phyloP scores from a whole-genome alignment of 2,888 invertebrate genomes.

The Aporophyla nigra region DNA sequence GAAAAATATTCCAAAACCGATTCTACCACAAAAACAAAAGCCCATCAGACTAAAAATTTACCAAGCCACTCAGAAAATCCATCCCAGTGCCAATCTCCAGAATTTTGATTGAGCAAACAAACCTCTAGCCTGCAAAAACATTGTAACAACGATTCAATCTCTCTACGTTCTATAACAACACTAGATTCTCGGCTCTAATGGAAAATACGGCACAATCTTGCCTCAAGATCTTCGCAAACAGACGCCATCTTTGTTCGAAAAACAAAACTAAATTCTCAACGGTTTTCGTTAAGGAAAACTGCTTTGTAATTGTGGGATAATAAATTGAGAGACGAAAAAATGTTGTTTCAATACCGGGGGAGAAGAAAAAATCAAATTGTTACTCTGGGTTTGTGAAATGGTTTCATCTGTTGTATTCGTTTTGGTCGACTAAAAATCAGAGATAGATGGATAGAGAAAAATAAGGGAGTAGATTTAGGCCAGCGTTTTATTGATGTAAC shows the following conservation, averaged over 20 bases:
- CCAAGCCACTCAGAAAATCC: conserved; percentile 59
- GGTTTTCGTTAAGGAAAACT: conserved; percentile 74
- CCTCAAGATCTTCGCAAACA: conserved; percentile 82
- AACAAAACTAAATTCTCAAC: conserved; percentile 74
- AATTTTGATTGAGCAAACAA: conserved; percentile 82
- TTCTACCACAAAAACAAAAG: conserved; percentile 16
- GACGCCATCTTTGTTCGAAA: conserved; percentile 76
- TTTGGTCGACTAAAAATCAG: not conserved
- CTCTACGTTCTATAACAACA: conserved; percentile 79
- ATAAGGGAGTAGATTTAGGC: not conserved
- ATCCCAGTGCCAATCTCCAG: conserved; percentile 68
- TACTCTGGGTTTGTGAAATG: conserved; percentile 29
- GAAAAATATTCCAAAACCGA: not conserved
- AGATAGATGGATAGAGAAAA: not conserved
- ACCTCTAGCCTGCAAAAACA: conserved; percentile 77
- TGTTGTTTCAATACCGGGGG: conserved; percentile 52
- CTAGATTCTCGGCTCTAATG: conserved; percentile 76
- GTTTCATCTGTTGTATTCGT: conserved; percentile 30
- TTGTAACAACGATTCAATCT: conserved; percentile 81
- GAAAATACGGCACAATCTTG: conserved; percentile 85
- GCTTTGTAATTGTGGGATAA: conserved; percentile 75
- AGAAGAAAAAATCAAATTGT: conserved; percentile 63
- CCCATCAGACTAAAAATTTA: conserved; percentile 35
- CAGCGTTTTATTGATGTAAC: not conserved
- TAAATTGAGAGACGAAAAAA: conserved; percentile 69